Evolutionary conservation across 2,797 vertebrate species (phyloP).

Genomic region (Pogoniulus pusillus): DNA sequence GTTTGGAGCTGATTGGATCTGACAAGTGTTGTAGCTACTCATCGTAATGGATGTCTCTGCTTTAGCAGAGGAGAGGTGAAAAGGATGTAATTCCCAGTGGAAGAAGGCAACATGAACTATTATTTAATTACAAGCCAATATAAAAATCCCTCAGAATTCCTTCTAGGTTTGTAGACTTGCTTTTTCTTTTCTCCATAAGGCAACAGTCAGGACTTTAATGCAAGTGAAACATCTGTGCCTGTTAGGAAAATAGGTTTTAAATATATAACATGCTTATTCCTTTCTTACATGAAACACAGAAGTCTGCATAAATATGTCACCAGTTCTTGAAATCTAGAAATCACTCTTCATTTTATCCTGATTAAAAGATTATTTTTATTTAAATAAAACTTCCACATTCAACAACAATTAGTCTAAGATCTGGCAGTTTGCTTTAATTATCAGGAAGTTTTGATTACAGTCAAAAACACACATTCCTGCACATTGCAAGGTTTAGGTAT

Average conservation of each 20-base stretch:
- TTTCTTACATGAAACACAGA: slow-evolving; percentile 3
- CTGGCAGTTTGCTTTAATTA: background rate
- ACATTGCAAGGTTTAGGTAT: background rate
- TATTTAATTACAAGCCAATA: slow-evolving; percentile 94
- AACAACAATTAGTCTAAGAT: background rate
- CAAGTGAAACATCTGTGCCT: background rate
- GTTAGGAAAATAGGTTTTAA: slow-evolving; percentile 48
- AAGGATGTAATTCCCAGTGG: slow-evolving; percentile 82
- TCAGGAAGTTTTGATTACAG: background rate
- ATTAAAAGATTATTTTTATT: background rate
- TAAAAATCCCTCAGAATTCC: slow-evolving; percentile 74
- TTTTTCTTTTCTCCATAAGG: slow-evolving; percentile 81
- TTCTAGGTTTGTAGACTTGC: slow-evolving; percentile 70
- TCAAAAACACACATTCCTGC: background rate
- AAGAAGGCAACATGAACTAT: slow-evolving; percentile 88
- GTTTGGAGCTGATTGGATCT: slow-evolving; percentile 85
- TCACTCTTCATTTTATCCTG: background rate
- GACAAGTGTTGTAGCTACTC: slow-evolving; percentile 92
- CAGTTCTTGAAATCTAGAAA: slow-evolving; percentile 14
- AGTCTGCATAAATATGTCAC: background rate
- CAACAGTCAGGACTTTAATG: slow-evolving; percentile 77
- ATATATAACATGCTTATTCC: background rate
- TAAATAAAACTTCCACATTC: background rate
- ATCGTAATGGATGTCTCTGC: slow-evolving; percentile 86
- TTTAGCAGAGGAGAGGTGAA: slow-evolving; percentile 82